Evolutionary conservation across 2,888 invertebrate species (phyloP).

Genomic region (Agriopis marginaria): DNA sequence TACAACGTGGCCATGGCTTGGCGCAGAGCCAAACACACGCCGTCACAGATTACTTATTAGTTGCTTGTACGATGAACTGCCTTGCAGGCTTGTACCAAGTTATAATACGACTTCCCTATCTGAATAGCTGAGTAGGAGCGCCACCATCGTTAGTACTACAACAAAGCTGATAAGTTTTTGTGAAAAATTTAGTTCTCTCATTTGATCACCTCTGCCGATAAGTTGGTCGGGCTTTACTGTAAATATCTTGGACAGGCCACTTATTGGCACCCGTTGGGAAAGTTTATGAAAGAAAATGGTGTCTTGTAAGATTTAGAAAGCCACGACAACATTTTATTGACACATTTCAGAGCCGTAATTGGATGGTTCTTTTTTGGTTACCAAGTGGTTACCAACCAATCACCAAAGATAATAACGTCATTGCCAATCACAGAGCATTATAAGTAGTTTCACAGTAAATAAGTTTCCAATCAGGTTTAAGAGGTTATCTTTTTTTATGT

Average conservation of each 20-base stretch:
- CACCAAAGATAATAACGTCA: too few species aligned
- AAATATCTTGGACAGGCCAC: background rate
- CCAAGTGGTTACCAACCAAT: too few species aligned
- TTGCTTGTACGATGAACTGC: conserved; percentile 8
- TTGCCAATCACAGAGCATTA: too few species aligned
- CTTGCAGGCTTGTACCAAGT: conserved; percentile 1
- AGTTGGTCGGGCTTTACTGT: background rate
- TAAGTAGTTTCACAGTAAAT: background rate
- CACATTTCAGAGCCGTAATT: background rate
- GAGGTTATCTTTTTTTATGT: background rate
- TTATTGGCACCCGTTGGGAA: conserved; percentile 2
- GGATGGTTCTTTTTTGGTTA: background rate
- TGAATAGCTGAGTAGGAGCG: background rate
- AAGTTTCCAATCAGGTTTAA: background rate
- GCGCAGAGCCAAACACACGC: conserved; percentile 15
- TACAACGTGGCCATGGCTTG: conserved; percentile 23
- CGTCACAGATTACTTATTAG: conserved; percentile 15
- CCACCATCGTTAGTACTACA: background rate
- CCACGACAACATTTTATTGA: background rate
- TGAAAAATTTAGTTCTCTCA: background rate
- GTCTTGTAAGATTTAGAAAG: background rate
- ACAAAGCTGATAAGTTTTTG: background rate
- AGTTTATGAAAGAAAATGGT: background rate
- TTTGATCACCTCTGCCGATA: too few species aligned
- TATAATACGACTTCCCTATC: background rate